Percentiles rank a stretch among this genome's conserved stretches.
Conservation (phyloP, 2,113 vertebrate species). For the Peromyscus leucopus region DNA sequence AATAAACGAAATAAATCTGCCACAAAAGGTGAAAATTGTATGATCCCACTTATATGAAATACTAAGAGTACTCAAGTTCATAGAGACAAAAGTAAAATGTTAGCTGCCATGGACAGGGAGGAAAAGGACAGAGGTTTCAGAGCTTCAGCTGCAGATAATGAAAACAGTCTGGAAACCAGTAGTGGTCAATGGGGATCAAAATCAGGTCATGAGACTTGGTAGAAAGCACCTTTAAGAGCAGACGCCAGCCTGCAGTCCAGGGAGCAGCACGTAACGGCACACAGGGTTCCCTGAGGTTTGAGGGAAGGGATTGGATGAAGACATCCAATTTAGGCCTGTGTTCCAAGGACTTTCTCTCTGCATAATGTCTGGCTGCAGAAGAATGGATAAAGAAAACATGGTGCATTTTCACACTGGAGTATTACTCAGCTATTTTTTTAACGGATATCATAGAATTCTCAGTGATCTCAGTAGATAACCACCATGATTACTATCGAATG, state of each 20-base stretch:
- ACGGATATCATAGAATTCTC: no score
- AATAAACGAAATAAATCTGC: constrained; percentile 30
- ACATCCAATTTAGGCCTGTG: no score
- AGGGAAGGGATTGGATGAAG: no score
- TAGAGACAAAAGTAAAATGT: neutral
- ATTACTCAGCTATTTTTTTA: no score
- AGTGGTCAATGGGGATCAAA: neutral
- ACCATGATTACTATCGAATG: neutral
- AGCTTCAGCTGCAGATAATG: neutral
- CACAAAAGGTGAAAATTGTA: neutral
- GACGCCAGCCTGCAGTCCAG: no score
- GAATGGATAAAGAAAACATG: no score
- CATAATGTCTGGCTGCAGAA: no score
- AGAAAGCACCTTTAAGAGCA: neutral
- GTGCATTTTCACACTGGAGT: no score
- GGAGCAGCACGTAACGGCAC: no score
- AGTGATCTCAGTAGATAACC: neutral
- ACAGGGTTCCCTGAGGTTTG: no score
- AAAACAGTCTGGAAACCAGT: neutral
- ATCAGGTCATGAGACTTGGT: neutral
- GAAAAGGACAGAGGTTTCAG: neutral
- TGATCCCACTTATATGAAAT: neutral
- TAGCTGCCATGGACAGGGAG: neutral
- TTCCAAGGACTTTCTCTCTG: no score
- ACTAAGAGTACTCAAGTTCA: neutral